Evolutionary conservation across 64 coral and sea anemone species (phyloP), one percentile per base, ranked within the genome.

Genomic region (Platygyra sinensis): DNA sequence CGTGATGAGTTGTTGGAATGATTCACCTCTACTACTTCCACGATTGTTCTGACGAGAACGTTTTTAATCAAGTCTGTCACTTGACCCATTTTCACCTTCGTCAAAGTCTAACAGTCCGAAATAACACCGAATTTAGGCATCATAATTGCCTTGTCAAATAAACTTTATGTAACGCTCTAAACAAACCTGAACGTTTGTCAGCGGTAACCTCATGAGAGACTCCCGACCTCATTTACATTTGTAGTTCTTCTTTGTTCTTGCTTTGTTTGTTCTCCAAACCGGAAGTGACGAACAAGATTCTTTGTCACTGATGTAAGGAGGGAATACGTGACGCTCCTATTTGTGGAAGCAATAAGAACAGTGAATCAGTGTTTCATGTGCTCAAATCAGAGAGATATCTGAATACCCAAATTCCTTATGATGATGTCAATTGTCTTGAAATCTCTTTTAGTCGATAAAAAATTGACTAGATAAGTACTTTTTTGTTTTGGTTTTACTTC

Each of bases 151-250:
- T 13, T 42, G 59, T 31, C 31, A 82, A 82, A 65, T 16, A 63
- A 33, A 33, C 29, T 25, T 17, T 33, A 50, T n/a, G 3, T 69
- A 25, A 69, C n/a, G 25, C 10, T 27, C 65, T 10, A 82, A 82
- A 64, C 60, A 79, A 79, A 59, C 20, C 22, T 20, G 30, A 82
- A 79, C 1, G 78, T 12, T 46, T 65, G 80, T 82, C 80, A 82
- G 80, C 80, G 80, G 80, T 82, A 17, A n/a, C 80, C 60, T 65
- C 30, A 5, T 39, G 17, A 64, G 62, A 30, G 29, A 46, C 31
- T 82, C 64, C 31, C 30, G 0, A 39, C 19, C 11, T n/a, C 46
- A 60, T 65, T 65, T 65, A 82, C 80, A 27, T 22, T 57, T 42
- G 33, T 22, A 32, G 28, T 31, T 65, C 59, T 33, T 64, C 38